Evolutionary conservation across 2,797 vertebrate genomes (phyloP).

Genomic region (Ciconia nigra): DNA sequence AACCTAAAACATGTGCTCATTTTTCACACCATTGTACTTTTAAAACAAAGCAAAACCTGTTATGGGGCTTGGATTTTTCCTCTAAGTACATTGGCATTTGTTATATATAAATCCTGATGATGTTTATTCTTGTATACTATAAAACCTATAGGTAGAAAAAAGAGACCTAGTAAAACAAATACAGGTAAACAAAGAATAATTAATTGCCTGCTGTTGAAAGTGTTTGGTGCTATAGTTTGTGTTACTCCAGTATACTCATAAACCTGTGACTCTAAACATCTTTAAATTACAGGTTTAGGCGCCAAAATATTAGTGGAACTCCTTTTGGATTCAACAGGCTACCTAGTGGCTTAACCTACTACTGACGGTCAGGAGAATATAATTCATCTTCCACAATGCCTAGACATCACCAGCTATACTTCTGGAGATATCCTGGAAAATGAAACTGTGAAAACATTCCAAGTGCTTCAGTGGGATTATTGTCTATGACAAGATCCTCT

Average conservation of each 20-base stretch:
- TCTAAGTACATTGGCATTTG: not conserved
- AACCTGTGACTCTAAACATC: not conserved
- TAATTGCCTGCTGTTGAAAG: not conserved
- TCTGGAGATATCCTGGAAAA: slow-evolving; percentile 22
- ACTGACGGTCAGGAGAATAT: slow-evolving; percentile 17
- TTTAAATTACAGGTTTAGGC: slow-evolving; percentile 20
- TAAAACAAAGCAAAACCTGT: slow-evolving; percentile 11
- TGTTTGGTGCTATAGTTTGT: not conserved
- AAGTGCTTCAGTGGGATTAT: not conserved
- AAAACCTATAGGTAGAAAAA: not conserved
- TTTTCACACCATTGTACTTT: not conserved
- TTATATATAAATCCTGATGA: not conserved
- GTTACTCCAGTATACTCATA: not conserved
- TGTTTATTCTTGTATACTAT: not conserved
- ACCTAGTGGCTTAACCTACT: slow-evolving; percentile 5
- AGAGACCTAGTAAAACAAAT: not conserved
- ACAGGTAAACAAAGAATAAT: not conserved
- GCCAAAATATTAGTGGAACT: slow-evolving; percentile 14
- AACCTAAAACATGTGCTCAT: not conserved
- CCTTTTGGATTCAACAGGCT: slow-evolving; percentile 7
- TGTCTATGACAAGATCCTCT: slow-evolving; percentile 13
- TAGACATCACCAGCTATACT: not conserved
- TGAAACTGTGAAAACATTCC: slow-evolving; percentile 38
- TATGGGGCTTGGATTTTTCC: slow-evolving; percentile 1
- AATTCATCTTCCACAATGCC: slow-evolving; percentile 11